Evolutionary conservation across 2,113 vertebrate species (phyloP).

Genomic region (Brevimyrus niger): DNA sequence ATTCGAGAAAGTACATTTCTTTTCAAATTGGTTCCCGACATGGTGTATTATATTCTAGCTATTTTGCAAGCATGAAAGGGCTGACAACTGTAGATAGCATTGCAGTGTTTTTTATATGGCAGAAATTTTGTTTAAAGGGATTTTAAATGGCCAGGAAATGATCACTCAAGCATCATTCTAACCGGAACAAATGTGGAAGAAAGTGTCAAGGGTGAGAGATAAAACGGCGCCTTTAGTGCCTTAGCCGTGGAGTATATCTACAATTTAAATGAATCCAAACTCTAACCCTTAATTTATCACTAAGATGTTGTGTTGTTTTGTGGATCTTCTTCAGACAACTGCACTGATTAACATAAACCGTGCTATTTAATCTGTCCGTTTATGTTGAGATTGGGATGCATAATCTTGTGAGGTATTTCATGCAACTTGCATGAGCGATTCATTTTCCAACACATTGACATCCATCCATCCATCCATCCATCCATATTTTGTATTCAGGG

Average conservation of each 20-base stretch:
- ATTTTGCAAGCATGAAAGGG: conserved; percentile 1
- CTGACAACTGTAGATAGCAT: conserved; percentile 6
- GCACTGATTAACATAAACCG: neutral
- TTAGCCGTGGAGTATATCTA: neutral
- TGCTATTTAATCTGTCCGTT: neutral
- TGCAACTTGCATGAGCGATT: neutral
- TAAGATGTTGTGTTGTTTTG: neutral
- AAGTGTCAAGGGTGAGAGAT: neutral
- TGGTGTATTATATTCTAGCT: conserved; percentile 10
- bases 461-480: neutral
- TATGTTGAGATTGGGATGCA: neutral
- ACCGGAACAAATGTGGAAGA: neutral
- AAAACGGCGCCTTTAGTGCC: too few species aligned
- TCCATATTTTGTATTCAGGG: neutral
- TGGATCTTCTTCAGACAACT: neutral
- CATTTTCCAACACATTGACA: neutral
- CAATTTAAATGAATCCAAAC: neutral
- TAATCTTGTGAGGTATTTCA: neutral
- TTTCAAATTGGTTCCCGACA: neutral
- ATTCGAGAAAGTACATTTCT: neutral
- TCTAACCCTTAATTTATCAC: neutral
- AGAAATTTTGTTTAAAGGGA: conserved; percentile 7
- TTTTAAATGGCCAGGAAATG: neutral
- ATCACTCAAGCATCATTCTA: neutral
- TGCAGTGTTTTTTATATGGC: neutral